Percentiles rank a stretch among this genome's conserved stretches.
phyloP scores from a whole-genome alignment of 2,888 invertebrate species.

The Pseudococcus longispinus region DNA sequence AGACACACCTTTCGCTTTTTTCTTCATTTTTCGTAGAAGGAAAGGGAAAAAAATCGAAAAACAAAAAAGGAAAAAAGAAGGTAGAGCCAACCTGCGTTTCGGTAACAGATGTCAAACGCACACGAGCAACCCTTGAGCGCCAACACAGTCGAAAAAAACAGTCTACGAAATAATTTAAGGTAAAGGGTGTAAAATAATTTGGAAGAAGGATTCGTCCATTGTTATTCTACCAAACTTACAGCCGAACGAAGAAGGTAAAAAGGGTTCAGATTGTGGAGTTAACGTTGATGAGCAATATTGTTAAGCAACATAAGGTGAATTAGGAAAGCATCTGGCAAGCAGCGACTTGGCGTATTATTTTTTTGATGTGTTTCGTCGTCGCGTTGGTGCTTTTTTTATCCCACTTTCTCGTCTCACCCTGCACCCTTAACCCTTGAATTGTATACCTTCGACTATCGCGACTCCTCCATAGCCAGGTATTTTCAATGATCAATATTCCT shows the following conservation, averaged over 20 bases:
- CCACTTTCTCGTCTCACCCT: background rate
- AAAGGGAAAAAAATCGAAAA: background rate
- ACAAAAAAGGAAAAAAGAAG: conserved; percentile 39
- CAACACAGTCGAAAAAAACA: background rate
- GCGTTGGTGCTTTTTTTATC: background rate
- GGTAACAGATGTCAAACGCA: conserved; percentile 53
- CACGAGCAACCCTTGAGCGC: conserved; percentile 51
- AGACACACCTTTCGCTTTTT: conserved; percentile 48
- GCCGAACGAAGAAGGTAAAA: conserved; percentile 46
- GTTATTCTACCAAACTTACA: conserved; percentile 33
- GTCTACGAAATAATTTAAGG: conserved; percentile 52
- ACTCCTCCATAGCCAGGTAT: background rate
- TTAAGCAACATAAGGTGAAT: conserved; percentile 54
- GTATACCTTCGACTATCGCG: background rate
- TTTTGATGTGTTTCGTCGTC: conserved; percentile 4
- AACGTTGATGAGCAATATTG: conserved; percentile 53
- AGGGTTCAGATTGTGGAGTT: conserved; percentile 51
- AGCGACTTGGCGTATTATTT: conserved; percentile 45
- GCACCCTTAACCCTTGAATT: background rate
- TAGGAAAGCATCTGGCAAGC: conserved; percentile 51
- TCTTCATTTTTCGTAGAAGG: background rate
- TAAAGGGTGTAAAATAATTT: conserved; percentile 53
- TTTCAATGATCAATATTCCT: background rate
- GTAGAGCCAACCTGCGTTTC: conserved; percentile 38
- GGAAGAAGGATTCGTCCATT: conserved; percentile 53